Percentiles rank a stretch among this genome's conserved stretches.
These are phyloP conservation scores for Furcifer pardalis DNA, from an alignment of 2,797 vertebrate genomes.

Conservation along the genomic window DNA sequence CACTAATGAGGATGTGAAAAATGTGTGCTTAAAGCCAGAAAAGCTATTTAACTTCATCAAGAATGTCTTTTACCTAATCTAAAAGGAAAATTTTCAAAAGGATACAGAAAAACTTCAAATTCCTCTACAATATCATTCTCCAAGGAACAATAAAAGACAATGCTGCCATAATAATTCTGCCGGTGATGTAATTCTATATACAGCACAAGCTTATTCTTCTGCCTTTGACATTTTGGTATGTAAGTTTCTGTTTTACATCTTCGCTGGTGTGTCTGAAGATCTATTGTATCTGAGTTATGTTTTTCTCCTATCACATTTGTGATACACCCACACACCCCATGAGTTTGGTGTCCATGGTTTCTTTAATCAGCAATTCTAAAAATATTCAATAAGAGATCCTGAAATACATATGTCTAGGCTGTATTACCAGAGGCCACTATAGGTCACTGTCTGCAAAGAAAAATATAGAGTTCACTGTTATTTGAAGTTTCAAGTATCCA, in stretches of 20 bases:
- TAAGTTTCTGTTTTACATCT: background rate
- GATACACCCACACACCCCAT: no score
- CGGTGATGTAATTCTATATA: background rate
- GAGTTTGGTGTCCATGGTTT: no score
- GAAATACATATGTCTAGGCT: no score
- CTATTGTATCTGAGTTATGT: background rate
- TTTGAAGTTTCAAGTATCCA: no score
- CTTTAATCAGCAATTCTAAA: no score
- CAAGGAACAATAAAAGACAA: background rate
- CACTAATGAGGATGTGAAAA: slow-evolving; percentile 1
- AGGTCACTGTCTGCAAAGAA: no score
- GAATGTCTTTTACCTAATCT: background rate
- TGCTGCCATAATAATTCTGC: slow-evolving; percentile 28
- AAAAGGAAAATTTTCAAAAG: background rate
- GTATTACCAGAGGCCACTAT: no score
- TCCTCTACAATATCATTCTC: background rate
- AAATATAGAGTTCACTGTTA: no score
- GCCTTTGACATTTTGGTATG: background rate
- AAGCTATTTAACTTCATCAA: background rate
- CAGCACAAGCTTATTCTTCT: background rate
- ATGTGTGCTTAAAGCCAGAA: background rate
- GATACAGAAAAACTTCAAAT: slow-evolving; percentile 32
- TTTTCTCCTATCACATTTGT: background rate
- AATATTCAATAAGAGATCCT: no score
- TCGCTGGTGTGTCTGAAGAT: background rate